Conservation (phyloP, 2,888 invertebrate species). For the Ctena decussata region DNA sequence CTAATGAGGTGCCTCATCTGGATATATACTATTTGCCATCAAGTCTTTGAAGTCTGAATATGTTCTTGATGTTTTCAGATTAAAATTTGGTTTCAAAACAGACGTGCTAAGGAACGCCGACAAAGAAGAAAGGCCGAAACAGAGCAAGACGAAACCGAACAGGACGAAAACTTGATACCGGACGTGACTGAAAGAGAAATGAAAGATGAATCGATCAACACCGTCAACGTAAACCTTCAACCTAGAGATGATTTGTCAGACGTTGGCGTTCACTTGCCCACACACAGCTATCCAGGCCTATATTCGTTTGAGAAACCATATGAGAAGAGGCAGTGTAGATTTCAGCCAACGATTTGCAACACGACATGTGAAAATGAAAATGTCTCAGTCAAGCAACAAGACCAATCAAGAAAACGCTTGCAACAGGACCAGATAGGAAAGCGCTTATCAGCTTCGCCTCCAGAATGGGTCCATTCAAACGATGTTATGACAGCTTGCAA, state of each 20-base stretch:
- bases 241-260: background rate
- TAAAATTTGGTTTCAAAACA: conserved; percentile 31
- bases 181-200: background rate
- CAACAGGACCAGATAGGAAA: background rate
- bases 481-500: background rate
- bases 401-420: background rate
- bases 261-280: background rate
- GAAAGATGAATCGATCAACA: too few relatives aligned
- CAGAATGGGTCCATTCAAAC: background rate
- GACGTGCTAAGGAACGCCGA: conserved; percentile 13
- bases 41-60: too few relatives aligned
- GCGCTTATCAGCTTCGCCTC: background rate
- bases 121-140: background rate
- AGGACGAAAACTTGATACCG: background rate
- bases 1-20: too few relatives aligned
- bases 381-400: background rate
- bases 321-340: background rate
- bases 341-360: background rate
- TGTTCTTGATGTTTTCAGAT: too few relatives aligned
- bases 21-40: too few relatives aligned
- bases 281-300: background rate
- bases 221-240: background rate
- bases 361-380: background rate
- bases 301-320: background rate
- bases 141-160: background rate